Evolutionary conservation across 1,140 invertebrate species (phyloP), one percentile per base, ranked within the genome.

Genomic region (Ladona fulva): DNA sequence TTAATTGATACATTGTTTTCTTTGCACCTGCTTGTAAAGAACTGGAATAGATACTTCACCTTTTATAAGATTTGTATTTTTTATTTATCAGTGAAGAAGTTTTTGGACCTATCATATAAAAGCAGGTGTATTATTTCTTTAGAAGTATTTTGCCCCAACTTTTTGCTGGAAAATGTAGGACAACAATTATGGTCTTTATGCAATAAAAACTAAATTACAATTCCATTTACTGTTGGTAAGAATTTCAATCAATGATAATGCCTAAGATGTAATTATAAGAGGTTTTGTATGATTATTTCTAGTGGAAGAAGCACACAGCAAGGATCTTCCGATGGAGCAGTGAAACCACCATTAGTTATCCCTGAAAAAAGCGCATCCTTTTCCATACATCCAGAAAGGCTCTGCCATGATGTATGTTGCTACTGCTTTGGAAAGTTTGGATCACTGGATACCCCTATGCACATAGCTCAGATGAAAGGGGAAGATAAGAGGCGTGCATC

Each of bases 361-460:
- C 93, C 93, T 19, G 93, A 95, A 84, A 94, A 94, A 85, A 92
- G 92, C 19, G 93, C 92, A 1, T 94, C 92, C 0, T 95, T 94
- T 83, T 92, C 92, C 78, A 94, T 95, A 80, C 93, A 94, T 86
- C 93, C 93, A 0, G 92, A 89, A 0, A 84, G 93, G 14, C 82
- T 93, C 3, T 95, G 93, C 83, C 90, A 91, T 80, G 93, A 94
- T 83, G 91, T 94, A 80, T 95, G 93, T 83, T 92, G 91, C 80
- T 94, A 94, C 82, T 95, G 93, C 82, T 92, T 92, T 80, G 92
- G 92, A 11, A 94, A 94, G 84, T 95, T 95, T 80, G 93, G 93
- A 0, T 89, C 93, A 0, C 89, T 93, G 76, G 93, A 95, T 81
- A 94, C 93, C 0, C 93, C 93, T 0, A 94, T 93, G 85, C 93